Evolutionary conservation across 2,113 vertebrate species (phyloP), one percentile per base, ranked within the genome.

Genomic region (Pluvianellus socialis): DNA sequence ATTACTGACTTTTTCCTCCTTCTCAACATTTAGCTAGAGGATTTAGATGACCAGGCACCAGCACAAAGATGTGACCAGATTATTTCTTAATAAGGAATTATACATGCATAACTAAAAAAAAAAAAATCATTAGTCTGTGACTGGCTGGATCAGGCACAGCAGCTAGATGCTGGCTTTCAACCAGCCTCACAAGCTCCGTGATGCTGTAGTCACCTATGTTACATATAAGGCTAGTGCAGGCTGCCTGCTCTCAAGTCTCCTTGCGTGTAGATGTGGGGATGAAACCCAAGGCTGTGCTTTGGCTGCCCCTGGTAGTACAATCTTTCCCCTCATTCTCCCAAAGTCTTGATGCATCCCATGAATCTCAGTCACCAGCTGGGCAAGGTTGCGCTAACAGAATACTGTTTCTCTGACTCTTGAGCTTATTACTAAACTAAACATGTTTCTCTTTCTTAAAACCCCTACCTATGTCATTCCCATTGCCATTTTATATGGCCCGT

Each of bases 401-500:
- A 7, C 5, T 11, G 0, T 49, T 66, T 71, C 14, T 75, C 28
- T 47, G 70, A 12, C 10, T 72, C 61, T 10, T 67, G 8, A 38
- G 17, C 5, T 0, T 44, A 3, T 22, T 16, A 16, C 20, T 42
- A 58, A 79, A 45, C 12, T 12, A 47, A 72, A 32, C 2, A 27
- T 33, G 23, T 5, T 13, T 19, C 28, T 59, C 15, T 27, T n/a
- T 24, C 13, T 32, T 66, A 11, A 56, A 19, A 32, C 10, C 6
- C 13, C 10, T 33, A 1, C 50, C 59, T 20, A 0, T 35, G 58
- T 23, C 4, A 0, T 61, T 83, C 8, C 15, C 20, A 5, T 16
- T 67, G 47, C 65, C 28, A 30, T 27, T 22, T 38, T 11, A 9
- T 1, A 2, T 12, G 56, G 56, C 12, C 27, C 6, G 6, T 21